These are phyloP conservation scores for Galaxias olidus DNA, from an alignment of 2,797 vertebrate species.

Conservation along the genomic window DNA sequence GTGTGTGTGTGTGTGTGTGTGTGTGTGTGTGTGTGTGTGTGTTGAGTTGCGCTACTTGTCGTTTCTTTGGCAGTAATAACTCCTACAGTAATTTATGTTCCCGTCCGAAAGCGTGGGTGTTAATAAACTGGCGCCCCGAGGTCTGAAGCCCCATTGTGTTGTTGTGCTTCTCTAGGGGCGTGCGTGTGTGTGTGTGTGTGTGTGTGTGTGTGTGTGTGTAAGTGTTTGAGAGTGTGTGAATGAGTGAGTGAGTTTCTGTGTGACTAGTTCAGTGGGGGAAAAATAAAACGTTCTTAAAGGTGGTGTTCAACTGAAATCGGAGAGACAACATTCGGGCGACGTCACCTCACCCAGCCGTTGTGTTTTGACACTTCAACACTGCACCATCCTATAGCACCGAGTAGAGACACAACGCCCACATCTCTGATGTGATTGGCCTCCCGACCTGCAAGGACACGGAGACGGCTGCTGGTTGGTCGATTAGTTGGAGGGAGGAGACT, in stretches of 20 bases:
- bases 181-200: conserved; percentile 4
- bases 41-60: conserved; percentile 32
- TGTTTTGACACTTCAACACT: background rate
- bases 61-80: conserved; percentile 43
- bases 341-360: too few species aligned
- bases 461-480: conserved; percentile 27
- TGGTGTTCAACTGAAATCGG: too few species aligned
- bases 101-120: conserved; percentile 43
- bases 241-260: too few species aligned
- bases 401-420: background rate
- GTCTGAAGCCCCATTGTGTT: conserved; percentile 10
- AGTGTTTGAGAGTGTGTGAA: background rate
- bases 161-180: background rate
- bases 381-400: background rate
- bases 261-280: too few species aligned
- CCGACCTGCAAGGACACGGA: conserved; percentile 25
- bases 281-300: too few species aligned
- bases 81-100: conserved; percentile 51
- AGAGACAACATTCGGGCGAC: too few species aligned
- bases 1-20: background rate
- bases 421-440: background rate
- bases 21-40: conserved; percentile 8
- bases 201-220: conserved; percentile 2
- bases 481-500: conserved; percentile 35
- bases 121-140: conserved; percentile 57